Conservation (phyloP, 2,797 vertebrate genomes). For the Acrocephalus scirpaceus region DNA sequence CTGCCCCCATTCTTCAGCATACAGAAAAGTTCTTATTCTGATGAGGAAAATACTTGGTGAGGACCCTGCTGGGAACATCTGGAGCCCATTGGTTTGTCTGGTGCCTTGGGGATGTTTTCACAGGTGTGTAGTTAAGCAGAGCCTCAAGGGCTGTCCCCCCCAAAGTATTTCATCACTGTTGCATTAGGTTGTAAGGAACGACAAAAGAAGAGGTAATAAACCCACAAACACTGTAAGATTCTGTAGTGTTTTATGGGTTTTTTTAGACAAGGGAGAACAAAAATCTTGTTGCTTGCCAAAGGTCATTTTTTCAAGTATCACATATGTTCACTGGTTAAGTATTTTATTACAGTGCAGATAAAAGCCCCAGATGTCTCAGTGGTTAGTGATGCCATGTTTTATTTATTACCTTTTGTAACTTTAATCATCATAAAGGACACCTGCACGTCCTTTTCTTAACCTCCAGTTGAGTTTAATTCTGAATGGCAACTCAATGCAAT, state of each 20-base stretch:
- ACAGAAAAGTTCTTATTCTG: background rate
- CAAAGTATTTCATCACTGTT: background rate
- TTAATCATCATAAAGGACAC: constrained; percentile 45
- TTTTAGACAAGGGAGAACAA: background rate
- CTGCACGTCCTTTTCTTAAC: constrained; percentile 6
- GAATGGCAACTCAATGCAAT: background rate
- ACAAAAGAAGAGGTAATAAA: background rate
- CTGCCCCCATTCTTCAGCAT: background rate
- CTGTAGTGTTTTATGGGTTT: too few relatives aligned
- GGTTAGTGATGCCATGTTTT: constrained; percentile 50
- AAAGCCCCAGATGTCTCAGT: constrained; percentile 48
- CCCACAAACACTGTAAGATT: background rate
- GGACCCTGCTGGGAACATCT: background rate
- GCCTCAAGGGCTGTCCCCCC: background rate
- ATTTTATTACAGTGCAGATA: constrained; percentile 50
- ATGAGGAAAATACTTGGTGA: background rate
- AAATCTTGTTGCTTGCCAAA: background rate
- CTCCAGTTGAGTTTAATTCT: constrained; percentile 2
- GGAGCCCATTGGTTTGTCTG: background rate
- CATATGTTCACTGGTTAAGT: constrained; percentile 15
- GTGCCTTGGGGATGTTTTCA: background rate
- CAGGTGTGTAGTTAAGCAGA: background rate
- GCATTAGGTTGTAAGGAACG: background rate
- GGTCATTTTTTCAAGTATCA: background rate
- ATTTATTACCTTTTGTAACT: constrained; percentile 55